Evolutionary conservation across 2,797 vertebrate genomes (phyloP).

Genomic region (Lycodopsis pacificus): DNA sequence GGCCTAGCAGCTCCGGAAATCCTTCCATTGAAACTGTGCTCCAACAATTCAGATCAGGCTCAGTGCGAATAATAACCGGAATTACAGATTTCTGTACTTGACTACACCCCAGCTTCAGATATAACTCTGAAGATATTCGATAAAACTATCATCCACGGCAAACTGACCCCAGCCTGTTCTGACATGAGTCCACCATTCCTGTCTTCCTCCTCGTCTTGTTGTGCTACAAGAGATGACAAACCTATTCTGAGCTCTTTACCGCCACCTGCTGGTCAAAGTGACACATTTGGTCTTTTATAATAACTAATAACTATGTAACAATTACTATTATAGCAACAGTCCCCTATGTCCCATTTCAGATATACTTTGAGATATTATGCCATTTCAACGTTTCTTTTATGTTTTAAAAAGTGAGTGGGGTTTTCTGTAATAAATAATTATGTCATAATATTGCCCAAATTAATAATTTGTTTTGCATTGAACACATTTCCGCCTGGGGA

Average conservation of each 20-base stretch:
- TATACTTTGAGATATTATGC: neutral
- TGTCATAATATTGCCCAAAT: neutral
- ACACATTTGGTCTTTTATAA: too few species aligned
- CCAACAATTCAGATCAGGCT: neutral
- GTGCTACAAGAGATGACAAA: neutral
- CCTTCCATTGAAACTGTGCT: neutral
- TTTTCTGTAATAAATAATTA: neutral
- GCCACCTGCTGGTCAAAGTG: slow-evolving; percentile 43
- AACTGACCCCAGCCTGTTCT: slow-evolving; percentile 18
- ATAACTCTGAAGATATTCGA: neutral
- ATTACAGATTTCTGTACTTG: accelerated
- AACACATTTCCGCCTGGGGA: too few species aligned
- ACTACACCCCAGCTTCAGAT: accelerated
- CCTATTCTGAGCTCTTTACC: slow-evolving; percentile 1
- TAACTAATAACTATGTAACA: neutral
- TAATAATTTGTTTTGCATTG: accelerated
- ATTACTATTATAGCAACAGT: neutral
- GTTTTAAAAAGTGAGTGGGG: neutral
- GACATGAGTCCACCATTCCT: neutral
- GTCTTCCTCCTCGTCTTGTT: slow-evolving; percentile 22
- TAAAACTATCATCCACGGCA: accelerated
- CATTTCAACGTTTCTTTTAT: neutral
- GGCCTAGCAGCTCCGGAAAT: neutral
- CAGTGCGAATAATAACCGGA: accelerated
- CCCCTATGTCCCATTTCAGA: neutral